phyloP scores from a whole-genome alignment of 2,888 invertebrate species.

The Drosophila limbata region DNA sequence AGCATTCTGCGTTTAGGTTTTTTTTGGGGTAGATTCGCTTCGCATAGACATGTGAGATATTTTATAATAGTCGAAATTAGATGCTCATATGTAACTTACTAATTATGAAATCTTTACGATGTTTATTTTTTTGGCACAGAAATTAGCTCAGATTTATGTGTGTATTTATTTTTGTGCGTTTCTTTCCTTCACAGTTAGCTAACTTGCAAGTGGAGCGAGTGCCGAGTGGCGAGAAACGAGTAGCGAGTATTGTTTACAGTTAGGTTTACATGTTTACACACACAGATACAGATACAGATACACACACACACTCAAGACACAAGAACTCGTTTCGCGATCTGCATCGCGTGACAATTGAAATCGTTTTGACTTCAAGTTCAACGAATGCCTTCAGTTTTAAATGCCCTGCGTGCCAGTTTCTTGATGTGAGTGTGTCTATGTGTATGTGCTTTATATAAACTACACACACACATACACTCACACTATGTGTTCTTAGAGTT shows the following conservation, averaged over 20 bases:
- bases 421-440: slow-evolving; percentile 9
- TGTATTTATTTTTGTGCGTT: slow-evolving; percentile 17
- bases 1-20: slow-evolving; percentile 23
- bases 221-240: not conserved
- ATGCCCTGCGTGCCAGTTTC: slow-evolving; percentile 49
- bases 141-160: slow-evolving; percentile 29
- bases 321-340: slow-evolving; percentile 32
- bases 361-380: slow-evolving; percentile 82
- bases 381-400: slow-evolving; percentile 63
- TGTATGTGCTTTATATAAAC: slow-evolving; percentile 14
- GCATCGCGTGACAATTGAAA: slow-evolving; percentile 76
- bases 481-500: slow-evolving; percentile 5
- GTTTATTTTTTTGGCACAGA: slow-evolving; percentile 28
- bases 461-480: slow-evolving; percentile 5
- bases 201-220: slow-evolving; percentile 11
- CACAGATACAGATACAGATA: not conserved
- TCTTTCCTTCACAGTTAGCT: not conserved
- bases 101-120: slow-evolving; percentile 60
- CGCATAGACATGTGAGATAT: slow-evolving; percentile 64
- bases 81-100: slow-evolving; percentile 60
- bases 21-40: slow-evolving; percentile 41
- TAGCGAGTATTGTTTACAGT: slow-evolving; percentile 3
- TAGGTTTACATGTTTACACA: slow-evolving; percentile 3
- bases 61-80: slow-evolving; percentile 51
- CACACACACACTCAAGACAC: not conserved